A percentile compares a stretch with the other conserved stretches of the same genome.
These are phyloP conservation scores for Dromaius novaehollandiae DNA, from an alignment of 2,113 vertebrate species.

Conservation along the genomic window DNA sequence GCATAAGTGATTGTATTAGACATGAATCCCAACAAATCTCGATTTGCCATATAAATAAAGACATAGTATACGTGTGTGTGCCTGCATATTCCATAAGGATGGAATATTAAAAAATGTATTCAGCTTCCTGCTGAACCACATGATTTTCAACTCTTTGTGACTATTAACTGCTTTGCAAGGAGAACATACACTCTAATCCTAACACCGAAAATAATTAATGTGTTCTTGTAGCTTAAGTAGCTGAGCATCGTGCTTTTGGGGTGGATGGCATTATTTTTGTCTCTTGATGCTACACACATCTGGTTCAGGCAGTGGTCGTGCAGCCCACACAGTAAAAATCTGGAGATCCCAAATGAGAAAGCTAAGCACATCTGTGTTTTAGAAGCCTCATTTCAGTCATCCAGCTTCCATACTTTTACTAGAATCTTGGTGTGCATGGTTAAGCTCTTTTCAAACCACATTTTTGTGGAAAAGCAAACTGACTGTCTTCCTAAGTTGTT, in stretches of 20 bases:
- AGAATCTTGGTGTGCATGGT: background rate
- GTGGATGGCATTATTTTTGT: background rate
- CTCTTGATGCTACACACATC: background rate
- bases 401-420: background rate
- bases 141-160: background rate
- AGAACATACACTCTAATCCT: background rate
- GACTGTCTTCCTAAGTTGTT: background rate
- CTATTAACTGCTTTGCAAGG: background rate
- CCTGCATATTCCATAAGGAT: background rate
- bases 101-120: background rate
- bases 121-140: background rate
- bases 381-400: background rate
- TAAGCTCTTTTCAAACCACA: background rate
- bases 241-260: background rate
- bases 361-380: background rate
- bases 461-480: background rate
- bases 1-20: no score
- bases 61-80: background rate
- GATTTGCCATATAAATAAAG: background rate
- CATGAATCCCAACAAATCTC: background rate
- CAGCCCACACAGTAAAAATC: background rate
- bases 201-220: background rate
- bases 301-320: background rate
- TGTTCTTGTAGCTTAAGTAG: background rate
- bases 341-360: background rate